Evolutionary conservation across 2,113 vertebrate species (phyloP), one percentile per base, ranked within the genome.

Genomic region (Takifugu flavidus): DNA sequence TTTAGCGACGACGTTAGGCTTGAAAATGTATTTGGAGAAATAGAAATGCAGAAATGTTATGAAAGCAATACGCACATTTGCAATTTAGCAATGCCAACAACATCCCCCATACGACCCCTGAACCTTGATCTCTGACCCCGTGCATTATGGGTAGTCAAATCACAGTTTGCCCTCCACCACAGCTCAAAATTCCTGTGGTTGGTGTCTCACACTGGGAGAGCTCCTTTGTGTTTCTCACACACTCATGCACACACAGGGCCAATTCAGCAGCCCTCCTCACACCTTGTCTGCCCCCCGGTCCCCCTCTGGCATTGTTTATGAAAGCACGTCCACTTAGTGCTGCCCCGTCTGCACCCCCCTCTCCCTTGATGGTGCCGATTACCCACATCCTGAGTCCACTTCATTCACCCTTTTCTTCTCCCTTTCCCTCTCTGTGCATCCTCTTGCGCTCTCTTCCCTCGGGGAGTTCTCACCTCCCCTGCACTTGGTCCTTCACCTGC

Each of bases 381-480:
- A 84, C 72, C 78, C 72, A 84, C 86, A 83, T 84, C 84, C 79
- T 83, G 80, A 86, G 75, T 78, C 73, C 78, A 81, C 77, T 77
- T 72, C 51, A 52, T 55, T 64, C 75, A 47, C 59, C 68, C 59
- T 64, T 65, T 67, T 70, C 63, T 72, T 56, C 43, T 60, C 63
- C 25, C 13, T 12, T 39, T 49, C 46, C 51, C 53, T 26, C 69
- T 39, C 15, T 43, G 15, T 10, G 54, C 28, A 5, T 63, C 65
- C 62, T 46, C 26, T 63, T 43, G 6, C 70, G 58, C 70, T 82
- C 51, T 68, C 45, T 60, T 70, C 31, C 5, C 45, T 4, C 45
- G 11, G 55, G 65, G 54, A 58, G 50, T 68, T 58, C 56, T 56
- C 4, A 6, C 26, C 54, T 58, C 8, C 51, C 57, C 55, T 65